phyloP scores from a whole-genome alignment of 2,797 vertebrate species.

The Microctenopoma steveboyesi region DNA sequence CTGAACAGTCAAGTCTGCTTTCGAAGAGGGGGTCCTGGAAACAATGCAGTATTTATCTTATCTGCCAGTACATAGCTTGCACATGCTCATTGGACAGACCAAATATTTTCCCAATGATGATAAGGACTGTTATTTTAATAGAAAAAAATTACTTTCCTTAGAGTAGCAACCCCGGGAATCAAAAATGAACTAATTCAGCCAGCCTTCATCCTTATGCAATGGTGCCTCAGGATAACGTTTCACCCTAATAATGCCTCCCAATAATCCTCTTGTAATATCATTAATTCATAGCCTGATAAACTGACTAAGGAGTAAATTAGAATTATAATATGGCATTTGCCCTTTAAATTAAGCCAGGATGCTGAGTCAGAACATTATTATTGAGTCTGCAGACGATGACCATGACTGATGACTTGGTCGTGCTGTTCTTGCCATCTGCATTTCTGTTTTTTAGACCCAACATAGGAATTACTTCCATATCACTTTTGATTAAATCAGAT shows the following conservation, averaged over 20 bases:
- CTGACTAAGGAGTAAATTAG: slow-evolving; percentile 62
- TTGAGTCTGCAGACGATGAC: slow-evolving; percentile 47
- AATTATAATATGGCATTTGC: slow-evolving; percentile 68
- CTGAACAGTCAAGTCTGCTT: background rate
- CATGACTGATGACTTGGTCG: slow-evolving; percentile 63
- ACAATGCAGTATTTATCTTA: background rate
- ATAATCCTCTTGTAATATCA: slow-evolving; percentile 57
- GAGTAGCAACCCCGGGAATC: slow-evolving; percentile 22
- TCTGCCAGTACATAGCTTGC: background rate
- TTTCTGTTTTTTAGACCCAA: slow-evolving; percentile 56
- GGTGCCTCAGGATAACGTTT: slow-evolving; percentile 48
- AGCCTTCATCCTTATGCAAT: slow-evolving; percentile 24
- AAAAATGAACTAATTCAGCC: slow-evolving; percentile 22
- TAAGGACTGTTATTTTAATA: slow-evolving; percentile 20
- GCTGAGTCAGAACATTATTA: slow-evolving; percentile 65
- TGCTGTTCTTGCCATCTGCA: slow-evolving; percentile 54
- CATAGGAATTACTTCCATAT: slow-evolving; percentile 58
- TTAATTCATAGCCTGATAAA: slow-evolving; percentile 68
- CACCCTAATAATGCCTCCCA: slow-evolving; percentile 27
- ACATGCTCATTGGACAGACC: background rate
- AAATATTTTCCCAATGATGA: background rate
- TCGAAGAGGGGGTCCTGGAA: background rate
- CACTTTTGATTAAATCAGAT: slow-evolving; percentile 69
- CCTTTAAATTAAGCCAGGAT: slow-evolving; percentile 67
- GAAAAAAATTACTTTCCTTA: slow-evolving; percentile 4